Evolutionary conservation across 1,140 invertebrate genomes (phyloP).

Genomic region (Ylistrum balloti): DNA sequence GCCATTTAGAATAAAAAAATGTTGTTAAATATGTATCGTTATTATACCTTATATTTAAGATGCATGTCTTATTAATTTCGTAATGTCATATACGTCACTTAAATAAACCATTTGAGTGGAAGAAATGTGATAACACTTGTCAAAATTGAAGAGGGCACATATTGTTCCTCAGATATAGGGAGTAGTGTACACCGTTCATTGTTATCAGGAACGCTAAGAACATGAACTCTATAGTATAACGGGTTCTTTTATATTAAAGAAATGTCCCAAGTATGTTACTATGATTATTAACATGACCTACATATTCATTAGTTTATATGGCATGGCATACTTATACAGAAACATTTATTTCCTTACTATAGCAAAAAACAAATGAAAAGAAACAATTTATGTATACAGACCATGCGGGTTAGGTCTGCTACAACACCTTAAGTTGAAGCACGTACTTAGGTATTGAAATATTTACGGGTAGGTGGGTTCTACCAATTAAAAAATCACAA

Average conservation of each 20-base stretch:
- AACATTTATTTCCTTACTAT: no score
- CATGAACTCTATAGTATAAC: neutral
- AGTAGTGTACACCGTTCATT: neutral
- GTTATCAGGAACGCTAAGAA: neutral
- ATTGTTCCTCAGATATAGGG: neutral
- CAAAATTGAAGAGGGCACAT: neutral
- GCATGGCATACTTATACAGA: no score
- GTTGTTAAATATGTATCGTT: no score
- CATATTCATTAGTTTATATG: no score
- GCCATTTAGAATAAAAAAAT: no score
- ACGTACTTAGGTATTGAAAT: neutral
- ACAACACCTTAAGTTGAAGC: neutral
- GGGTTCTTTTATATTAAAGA: neutral
- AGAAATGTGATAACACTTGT: neutral
- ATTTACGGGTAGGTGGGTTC: neutral
- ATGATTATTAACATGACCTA: no score
- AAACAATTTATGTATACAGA: neutral
- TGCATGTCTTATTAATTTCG: no score
- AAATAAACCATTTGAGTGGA: neutral
- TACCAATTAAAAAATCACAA: neutral
- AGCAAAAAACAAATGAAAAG: no score
- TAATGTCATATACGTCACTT: no score
- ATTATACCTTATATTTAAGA: no score
- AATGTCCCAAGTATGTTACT: neutral
- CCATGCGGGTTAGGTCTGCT: neutral